These are phyloP conservation scores for Eutolmus rufibarbis DNA, from an alignment of 2,888 invertebrate genomes.

Conservation along the genomic window DNA sequence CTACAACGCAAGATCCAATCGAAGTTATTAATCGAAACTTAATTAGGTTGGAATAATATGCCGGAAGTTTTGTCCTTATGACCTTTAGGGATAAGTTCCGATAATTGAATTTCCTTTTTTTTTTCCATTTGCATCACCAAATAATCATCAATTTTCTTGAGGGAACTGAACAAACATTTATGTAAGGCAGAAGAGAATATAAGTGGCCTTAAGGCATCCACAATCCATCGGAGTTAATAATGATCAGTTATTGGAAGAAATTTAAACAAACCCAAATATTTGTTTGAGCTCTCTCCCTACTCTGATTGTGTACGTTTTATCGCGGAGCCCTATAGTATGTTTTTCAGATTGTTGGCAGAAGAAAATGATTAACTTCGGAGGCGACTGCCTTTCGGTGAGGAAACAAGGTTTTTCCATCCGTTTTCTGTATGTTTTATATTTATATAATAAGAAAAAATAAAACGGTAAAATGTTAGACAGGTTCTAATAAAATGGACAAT, in stretches of 20 bases:
- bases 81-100: neutral
- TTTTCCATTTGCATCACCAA: neutral
- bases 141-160: neutral
- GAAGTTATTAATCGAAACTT: neutral
- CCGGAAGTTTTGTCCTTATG: neutral
- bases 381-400: neutral
- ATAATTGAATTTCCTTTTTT: neutral
- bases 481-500: neutral
- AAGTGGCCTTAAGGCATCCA: neutral
- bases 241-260: neutral
- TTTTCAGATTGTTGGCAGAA: neutral
- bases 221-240: neutral
- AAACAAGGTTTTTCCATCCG: neutral
- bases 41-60: neutral
- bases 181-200: neutral
- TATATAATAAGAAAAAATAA: neutral
- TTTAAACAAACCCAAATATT: neutral
- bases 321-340: neutral
- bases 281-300: neutral
- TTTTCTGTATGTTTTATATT: neutral
- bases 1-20: neutral
- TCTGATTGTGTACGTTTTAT: neutral
- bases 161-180: neutral
- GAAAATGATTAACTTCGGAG: neutral
- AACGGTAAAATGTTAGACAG: neutral